These are phyloP conservation scores for Drosophila busckii DNA, from an alignment of 1,140 invertebrate species.

Conservation along the genomic window DNA sequence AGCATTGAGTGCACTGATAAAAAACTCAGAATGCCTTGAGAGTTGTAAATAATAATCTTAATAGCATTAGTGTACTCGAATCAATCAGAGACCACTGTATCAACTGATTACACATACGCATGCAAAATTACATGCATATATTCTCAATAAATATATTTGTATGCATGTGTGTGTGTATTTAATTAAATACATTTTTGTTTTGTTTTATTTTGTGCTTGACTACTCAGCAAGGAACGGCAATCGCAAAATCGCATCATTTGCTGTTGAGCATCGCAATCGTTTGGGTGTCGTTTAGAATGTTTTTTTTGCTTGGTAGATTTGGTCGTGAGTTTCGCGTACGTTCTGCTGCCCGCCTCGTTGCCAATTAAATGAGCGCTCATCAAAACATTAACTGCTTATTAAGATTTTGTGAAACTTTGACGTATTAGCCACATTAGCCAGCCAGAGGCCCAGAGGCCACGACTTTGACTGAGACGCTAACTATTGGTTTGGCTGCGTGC, in stretches of 20 bases:
- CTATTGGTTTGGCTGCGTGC: too few relatives aligned
- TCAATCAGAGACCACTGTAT: slow-evolving; percentile 29
- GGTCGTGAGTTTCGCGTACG: slow-evolving; percentile 11
- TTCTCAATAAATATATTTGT: background rate
- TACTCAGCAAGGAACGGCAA: slow-evolving; percentile 30
- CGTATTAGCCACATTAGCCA: background rate
- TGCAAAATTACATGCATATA: slow-evolving; percentile 15
- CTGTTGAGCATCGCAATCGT: slow-evolving; percentile 43
- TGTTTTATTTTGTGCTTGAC: slow-evolving; percentile 26
- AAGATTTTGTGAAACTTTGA: slow-evolving; percentile 9
- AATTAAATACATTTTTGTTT: slow-evolving; percentile 56
- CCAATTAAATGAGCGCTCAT: slow-evolving; percentile 31
- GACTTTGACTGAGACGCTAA: too few relatives aligned
- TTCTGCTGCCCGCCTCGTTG: background rate
- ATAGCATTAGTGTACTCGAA: background rate
- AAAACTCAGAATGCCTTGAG: too few relatives aligned
- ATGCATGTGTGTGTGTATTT: slow-evolving; percentile 47
- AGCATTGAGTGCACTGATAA: too few relatives aligned
- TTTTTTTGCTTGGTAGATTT: slow-evolving; percentile 5
- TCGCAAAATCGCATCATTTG: slow-evolving; percentile 63
- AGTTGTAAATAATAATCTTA: background rate
- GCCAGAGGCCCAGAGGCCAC: slow-evolving; percentile 3
- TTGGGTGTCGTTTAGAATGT: slow-evolving; percentile 42
- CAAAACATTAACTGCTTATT: slow-evolving; percentile 28
- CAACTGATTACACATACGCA: slow-evolving; percentile 21